phyloP scores from a whole-genome alignment of 1,140 invertebrate genomes.

The Cyrtorhinus lividipennis region DNA sequence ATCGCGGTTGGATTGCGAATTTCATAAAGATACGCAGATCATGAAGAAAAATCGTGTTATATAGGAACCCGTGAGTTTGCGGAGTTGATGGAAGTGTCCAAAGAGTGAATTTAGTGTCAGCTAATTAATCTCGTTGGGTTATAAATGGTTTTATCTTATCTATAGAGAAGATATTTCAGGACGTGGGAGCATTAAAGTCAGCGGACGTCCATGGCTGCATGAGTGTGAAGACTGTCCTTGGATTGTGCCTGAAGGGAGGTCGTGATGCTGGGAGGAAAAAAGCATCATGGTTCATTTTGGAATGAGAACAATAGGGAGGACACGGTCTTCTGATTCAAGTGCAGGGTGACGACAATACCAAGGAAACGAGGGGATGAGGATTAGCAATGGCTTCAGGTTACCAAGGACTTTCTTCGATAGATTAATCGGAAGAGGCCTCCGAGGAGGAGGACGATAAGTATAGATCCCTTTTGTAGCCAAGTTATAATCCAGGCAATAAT shows the following conservation, averaged over 20 bases:
- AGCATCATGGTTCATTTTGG: neutral
- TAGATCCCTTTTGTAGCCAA: too few relatives aligned
- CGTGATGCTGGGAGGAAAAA: neutral
- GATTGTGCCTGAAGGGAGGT: neutral
- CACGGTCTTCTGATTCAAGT: neutral
- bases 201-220: neutral
- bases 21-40: too few relatives aligned
- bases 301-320: neutral
- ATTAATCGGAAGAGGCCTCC: too few relatives aligned
- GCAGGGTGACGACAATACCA: neutral
- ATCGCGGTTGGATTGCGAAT: too few relatives aligned
- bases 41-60: neutral
- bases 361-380: neutral
- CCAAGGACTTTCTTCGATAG: neutral
- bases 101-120: too few relatives aligned
- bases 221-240: neutral
- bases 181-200: neutral
- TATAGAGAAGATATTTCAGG: neutral
- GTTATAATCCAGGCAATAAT: too few relatives aligned
- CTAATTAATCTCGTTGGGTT: too few relatives aligned
- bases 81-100: too few relatives aligned
- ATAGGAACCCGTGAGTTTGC: too few relatives aligned
- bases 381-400: neutral
- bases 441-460: too few relatives aligned
- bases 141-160: neutral